Evolutionary conservation across 2,888 invertebrate genomes (phyloP).

Genomic region (Heteromurus nitidus): DNA sequence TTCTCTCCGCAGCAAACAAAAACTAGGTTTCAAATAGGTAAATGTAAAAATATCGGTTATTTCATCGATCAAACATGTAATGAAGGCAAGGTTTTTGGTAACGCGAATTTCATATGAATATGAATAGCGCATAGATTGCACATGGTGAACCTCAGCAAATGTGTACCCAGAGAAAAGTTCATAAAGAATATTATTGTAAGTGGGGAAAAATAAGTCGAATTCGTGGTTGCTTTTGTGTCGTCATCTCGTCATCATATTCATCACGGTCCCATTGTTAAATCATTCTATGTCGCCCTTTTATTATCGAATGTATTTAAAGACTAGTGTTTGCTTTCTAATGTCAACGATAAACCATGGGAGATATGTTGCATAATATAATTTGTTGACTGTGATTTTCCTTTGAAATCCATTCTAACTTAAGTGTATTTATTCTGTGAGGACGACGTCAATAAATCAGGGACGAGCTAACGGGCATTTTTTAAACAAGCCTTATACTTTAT

Average conservation of each 20-base stretch:
- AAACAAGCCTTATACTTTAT: too few relatives aligned
- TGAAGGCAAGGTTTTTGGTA: neutral
- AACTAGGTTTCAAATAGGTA: too few relatives aligned
- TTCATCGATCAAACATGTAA: neutral
- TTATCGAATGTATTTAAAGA: too few relatives aligned
- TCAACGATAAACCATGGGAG: neutral
- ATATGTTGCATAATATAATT: conserved; percentile 7
- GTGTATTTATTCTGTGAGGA: neutral
- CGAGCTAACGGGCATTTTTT: too few relatives aligned
- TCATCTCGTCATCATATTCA: too few relatives aligned
- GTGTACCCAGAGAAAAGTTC: neutral
- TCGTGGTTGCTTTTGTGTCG: too few relatives aligned
- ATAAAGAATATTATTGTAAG: neutral
- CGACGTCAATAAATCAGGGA: conserved; percentile 18
- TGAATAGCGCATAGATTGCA: neutral
- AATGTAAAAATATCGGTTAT: neutral
- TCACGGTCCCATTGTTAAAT: too few relatives aligned
- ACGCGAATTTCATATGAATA: neutral
- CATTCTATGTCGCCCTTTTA: too few relatives aligned
- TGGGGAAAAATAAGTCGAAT: too few relatives aligned
- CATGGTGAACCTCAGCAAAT: conserved; percentile 15
- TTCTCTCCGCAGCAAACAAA: too few relatives aligned
- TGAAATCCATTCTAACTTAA: too few relatives aligned
- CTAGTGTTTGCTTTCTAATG: too few relatives aligned
- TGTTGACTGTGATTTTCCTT: conserved; percentile 18